Conservation (phyloP, 2,888 invertebrate genomes). For the Neria commutata region DNA sequence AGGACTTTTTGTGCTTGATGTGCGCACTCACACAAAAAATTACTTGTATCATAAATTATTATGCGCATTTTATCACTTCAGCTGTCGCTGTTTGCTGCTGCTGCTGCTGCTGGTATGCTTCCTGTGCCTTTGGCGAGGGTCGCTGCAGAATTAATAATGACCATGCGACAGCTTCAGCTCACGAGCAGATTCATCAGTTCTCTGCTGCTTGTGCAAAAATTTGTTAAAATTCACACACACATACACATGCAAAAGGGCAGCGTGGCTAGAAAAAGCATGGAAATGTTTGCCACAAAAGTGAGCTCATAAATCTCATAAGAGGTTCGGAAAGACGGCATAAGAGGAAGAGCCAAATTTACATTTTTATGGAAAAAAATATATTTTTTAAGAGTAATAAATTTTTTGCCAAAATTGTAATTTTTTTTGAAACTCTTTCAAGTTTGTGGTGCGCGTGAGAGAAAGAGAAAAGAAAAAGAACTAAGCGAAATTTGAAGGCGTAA, state of each 20-base stretch:
- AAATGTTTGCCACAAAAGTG: constrained; percentile 17
- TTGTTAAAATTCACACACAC: no score
- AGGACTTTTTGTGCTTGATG: no score
- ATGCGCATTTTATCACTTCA: constrained; percentile 25
- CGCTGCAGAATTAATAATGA: constrained; percentile 24
- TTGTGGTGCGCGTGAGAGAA: no score
- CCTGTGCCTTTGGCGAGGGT: no score
- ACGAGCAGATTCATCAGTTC: neutral
- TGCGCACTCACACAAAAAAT: neutral
- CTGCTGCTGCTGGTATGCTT: neutral
- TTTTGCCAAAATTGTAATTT: no score
- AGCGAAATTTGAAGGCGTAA: no score
- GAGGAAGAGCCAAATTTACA: constrained; percentile 48
- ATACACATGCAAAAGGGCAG: no score
- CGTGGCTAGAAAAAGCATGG: neutral
- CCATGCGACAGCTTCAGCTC: neutral
- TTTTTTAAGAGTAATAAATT: neutral
- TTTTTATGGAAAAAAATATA: constrained; percentile 39
- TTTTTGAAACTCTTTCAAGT: no score
- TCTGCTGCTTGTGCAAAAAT: neutral
- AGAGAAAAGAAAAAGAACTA: no score
- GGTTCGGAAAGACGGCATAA: no score
- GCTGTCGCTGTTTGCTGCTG: constrained; percentile 2
- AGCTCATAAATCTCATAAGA: constrained; percentile 48
- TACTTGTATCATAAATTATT: constrained; percentile 23